Base-by-base conservation (phyloP, 1,140 invertebrate genomes). In the Scylla paramamosain region DNA sequence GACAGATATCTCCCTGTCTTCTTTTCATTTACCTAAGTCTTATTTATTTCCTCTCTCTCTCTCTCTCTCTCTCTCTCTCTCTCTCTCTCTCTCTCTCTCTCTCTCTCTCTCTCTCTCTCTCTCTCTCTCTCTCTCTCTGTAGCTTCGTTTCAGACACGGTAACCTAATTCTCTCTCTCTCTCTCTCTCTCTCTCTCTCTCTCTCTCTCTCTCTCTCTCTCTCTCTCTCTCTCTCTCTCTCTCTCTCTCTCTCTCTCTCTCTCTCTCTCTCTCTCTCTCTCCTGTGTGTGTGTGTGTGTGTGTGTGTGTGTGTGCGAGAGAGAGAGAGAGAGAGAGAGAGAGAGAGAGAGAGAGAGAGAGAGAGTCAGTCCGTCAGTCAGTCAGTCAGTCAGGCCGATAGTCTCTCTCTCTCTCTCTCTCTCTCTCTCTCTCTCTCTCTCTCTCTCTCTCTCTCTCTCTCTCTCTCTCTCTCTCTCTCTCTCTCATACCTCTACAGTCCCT, bases 191-290 rank as follows among this genome's bases (percentile, higher is more conserved):
- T 86, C 32, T 32, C 88, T 46, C n/a, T 28, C n/a, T 45, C n/a
- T 28, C n/a, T 45, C n/a, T 87, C 84, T 32, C 84, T 87, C 28
- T 87, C 84, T 87, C 84, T 87, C 31, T 90, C 88, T 86, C 84
- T 86, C 32, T 86, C 84, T 86, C 32, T n/a, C 45, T 32, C 32
- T 39, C 32, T 86, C 52, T 59, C 52, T 59, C 52, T 59, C 52
- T 59, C 52, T 59, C 52, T 59, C 52, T 59, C 52, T 59, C 52
- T 59, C 52, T 59, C 52, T 59, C 52, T 87, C 32, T 90, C 45
- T 90, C 88, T 86, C 32, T 32, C 88, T 46, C n/a, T 28, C n/a
- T 45, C n/a, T 28, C n/a, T 45, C n/a, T 87, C 84, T 32, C 84
- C n/a, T n/a, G n/a, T n/a, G n/a, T 39, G 39, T 39, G 39, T 39